Base-by-base conservation (phyloP, 2,113 vertebrate genomes). In the Alaudala cheleensis region DNA sequence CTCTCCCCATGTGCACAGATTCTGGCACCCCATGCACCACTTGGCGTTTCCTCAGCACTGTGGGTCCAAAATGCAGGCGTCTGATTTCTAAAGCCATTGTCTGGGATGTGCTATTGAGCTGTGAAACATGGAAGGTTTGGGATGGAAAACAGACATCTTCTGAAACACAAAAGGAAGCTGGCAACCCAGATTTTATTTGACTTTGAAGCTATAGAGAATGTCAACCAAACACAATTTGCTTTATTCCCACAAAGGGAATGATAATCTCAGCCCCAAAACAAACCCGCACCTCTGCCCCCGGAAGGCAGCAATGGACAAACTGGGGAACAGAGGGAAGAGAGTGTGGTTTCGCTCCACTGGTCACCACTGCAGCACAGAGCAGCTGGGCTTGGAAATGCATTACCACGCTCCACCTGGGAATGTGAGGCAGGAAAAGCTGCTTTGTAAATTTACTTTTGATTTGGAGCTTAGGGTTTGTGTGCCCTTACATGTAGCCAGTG, bases 71-170 rank as follows among this genome's bases (percentile, higher is more conserved):
- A 85, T 18, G 70, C 95, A 92, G 93, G 91, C 95, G 71, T 96
- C 91, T 92, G 54, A 80, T 94, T 97, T 96, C 95, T 94, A 95
- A 97, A 97, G 86, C 85, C 74, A 93, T 96, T 90, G 95, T 95
- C 69, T 97, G 22, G 53, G 91, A 83, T 87, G 87, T 86, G 88
- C 95, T 96, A 94, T 88, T 83, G 90, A 96, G 70, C 93, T 82
- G 73, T 79, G 82, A 79, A 96, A 74, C 91, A 93, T 76, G 90
- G 83, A 92, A 16, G 92, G 92, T 78, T 82, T 78, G 86, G 94
- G 95, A 96, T 95, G 91, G 82, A 92, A 96, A 96, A 82, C 92
- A 95, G 95, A 91, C 94, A 93, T 83, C 92, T 83, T 87, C 53
- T 28, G 56, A 67, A 62, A 37, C 14, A 86, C 87, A 94, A 89